Percentiles rank a stretch among this genome's conserved stretches.
Evolutionary conservation across 1,140 invertebrate genomes (phyloP).

Genomic region (Sycobia sp.): DNA sequence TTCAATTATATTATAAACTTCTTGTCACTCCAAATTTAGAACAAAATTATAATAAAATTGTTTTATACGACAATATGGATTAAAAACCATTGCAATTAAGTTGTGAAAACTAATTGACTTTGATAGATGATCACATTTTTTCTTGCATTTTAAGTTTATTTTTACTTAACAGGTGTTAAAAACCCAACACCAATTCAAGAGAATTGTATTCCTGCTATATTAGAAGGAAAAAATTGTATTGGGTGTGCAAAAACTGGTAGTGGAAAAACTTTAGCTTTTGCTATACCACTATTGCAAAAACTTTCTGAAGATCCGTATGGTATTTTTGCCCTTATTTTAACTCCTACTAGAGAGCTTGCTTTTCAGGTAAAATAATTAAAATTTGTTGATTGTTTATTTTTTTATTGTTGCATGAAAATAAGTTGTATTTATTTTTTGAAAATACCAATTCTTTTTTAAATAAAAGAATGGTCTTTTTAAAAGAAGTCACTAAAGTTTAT

Average conservation of each 20-base stretch:
- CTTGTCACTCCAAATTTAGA: no score
- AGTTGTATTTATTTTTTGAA: no score
- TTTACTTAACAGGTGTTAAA: conserved; percentile 68
- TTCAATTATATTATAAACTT: neutral
- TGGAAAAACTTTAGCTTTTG: conserved; percentile 97
- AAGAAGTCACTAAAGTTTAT: no score
- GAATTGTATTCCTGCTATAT: conserved; percentile 81
- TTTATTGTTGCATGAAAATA: no score
- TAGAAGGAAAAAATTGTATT: conserved; percentile 86
- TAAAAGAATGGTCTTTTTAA: no score
- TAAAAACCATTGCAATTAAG: neutral
- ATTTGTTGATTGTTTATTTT: no score
- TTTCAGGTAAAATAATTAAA: conserved; percentile 66
- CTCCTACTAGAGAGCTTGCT: conserved; percentile 94
- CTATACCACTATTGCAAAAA: conserved; percentile 90
- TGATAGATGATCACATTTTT: conserved; percentile 6
- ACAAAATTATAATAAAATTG: neutral
- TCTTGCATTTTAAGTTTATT: conserved; percentile 28
- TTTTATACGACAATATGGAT: neutral
- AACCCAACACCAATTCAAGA: conserved; percentile 85
- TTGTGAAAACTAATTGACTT: neutral
- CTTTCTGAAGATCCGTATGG: conserved; percentile 91
- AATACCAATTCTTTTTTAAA: no score
- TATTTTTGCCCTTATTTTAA: conserved; percentile 93
- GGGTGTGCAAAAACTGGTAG: conserved; percentile 97